Conservation (phyloP, 1,140 invertebrate genomes). For the Rhopalosiphum padi region DNA sequence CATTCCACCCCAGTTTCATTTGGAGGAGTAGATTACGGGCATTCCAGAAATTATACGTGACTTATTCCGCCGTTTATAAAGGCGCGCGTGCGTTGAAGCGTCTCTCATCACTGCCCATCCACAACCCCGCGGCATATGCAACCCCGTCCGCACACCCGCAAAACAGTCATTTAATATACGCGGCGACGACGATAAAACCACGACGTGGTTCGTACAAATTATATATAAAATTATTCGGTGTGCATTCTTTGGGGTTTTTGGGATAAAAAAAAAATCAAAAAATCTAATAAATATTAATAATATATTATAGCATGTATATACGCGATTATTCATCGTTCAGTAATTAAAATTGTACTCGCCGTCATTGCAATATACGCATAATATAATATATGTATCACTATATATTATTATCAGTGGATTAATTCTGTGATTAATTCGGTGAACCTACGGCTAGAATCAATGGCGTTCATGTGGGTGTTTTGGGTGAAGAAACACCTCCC, state of each 20-base stretch:
- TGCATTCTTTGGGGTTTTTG: conserved; percentile 9
- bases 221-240: background rate
- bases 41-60: conserved; percentile 21
- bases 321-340: background rate
- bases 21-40: background rate
- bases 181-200: background rate
- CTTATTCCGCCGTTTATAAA: background rate
- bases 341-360: background rate
- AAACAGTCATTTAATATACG: background rate
- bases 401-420: background rate
- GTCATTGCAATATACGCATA: background rate
- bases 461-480: too few relatives aligned
- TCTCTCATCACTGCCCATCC: background rate
- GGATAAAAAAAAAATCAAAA: background rate
- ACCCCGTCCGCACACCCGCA: too few relatives aligned
- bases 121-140: too few relatives aligned
- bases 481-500: too few relatives aligned
- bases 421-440: background rate
- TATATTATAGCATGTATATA: background rate
- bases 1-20: conserved; percentile 23
- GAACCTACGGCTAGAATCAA: background rate
- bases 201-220: conserved; percentile 5
- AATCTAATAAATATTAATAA: background rate
- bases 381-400: background rate
- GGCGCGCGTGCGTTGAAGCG: background rate